Evolutionary conservation across 2,113 vertebrate species (phyloP), one percentile per base, ranked within the genome.

Genomic region (Sinocyclocheilus anshuiensis): DNA sequence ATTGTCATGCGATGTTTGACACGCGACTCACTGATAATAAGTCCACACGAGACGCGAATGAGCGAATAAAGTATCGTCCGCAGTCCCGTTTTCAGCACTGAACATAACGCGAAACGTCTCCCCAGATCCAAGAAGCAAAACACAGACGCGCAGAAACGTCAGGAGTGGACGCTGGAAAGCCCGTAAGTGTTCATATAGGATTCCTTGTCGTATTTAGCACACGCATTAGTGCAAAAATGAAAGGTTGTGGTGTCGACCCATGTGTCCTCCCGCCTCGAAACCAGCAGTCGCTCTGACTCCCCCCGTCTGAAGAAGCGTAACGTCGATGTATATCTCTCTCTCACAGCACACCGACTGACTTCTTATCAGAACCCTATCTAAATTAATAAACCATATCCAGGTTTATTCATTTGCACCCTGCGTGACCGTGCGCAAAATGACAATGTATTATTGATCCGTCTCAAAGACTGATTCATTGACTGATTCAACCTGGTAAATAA

Each of bases 191-290:
- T 69, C 80, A 53, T 53, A 8, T 13, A 20, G 29, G 48, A 59
- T 6, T 74, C 67, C 81, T 83, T 3, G 55, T 16, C 22, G 69
- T 59, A n/a, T 72, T 83, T 74, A 42, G 48, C 24, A 63, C 57
- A 33, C 36, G 63, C 36, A 59, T 50, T 22, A 45, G 48, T 78
- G 20, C 48, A 55, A 71, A 79, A 74, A 87, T 39, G 63, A 86
- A 75, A 79, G 57, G 57, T 72, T 83, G 69, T 36, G 76, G 24
- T 48, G 57, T 85, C 84, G 87, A 87, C 74, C 72, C 74, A 86
- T 92, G 92, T 91, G 80, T 83, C 90, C 91, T 93, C 89, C 89
- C 92, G 92, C 92, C 88, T 87, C 76, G 89, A 90, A 89, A 88
- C 87, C 87, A 89, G 90, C 88, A 72, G 87, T 87, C 77, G 83